Percentiles rank a stretch among this genome's conserved stretches.
Conservation (phyloP, 2,888 invertebrate species). For the Ornithoptera priamus region DNA sequence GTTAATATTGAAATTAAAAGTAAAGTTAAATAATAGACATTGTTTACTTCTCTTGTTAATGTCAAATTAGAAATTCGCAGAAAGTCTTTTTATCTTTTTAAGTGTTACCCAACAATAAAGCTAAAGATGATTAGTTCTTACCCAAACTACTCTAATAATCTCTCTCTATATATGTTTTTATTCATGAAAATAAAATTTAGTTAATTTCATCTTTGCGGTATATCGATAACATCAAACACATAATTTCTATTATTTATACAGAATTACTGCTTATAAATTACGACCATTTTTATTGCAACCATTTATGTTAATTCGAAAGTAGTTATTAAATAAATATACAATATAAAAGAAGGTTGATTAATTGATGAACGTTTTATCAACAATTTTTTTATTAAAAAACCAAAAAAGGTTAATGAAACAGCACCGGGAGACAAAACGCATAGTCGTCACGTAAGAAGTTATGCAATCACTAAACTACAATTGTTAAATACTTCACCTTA, state of each 20-base stretch:
- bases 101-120: too few species aligned
- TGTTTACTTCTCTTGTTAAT: background rate
- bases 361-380: background rate
- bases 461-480: constrained; percentile 53
- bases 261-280: too few species aligned
- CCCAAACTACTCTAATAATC: too few species aligned
- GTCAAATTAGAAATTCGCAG: background rate
- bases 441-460: constrained; percentile 42
- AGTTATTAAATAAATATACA: background rate
- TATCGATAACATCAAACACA: too few species aligned
- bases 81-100: too few species aligned
- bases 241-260: too few species aligned
- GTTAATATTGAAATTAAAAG: background rate
- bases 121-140: too few species aligned
- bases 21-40: background rate
- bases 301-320: background rate
- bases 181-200: too few species aligned
- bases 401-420: constrained; percentile 45
- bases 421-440: constrained; percentile 39
- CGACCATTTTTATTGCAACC: background rate
- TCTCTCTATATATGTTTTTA: too few species aligned
- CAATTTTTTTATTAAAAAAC: background rate
- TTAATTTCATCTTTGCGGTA: too few species aligned
- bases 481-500: constrained; percentile 46
- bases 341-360: background rate